Evolutionary conservation across 2,888 invertebrate genomes (phyloP).

Genomic region (Mongoloraphidia duomilia): DNA sequence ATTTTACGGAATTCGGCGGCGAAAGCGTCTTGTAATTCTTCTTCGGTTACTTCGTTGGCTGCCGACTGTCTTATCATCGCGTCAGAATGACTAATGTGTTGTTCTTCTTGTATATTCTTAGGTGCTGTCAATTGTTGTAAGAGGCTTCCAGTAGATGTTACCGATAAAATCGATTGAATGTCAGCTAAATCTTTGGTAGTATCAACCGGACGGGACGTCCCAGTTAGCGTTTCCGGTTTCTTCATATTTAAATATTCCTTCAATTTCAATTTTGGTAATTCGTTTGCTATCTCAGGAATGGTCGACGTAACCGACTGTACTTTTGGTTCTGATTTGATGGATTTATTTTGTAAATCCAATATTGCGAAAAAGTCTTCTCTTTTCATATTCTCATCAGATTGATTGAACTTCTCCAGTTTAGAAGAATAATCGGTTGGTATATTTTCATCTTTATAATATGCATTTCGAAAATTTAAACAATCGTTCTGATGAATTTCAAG

Average conservation of each 20-base stretch:
- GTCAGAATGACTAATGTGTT: not conserved
- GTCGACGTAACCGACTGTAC: not conserved
- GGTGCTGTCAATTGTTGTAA: conserved; percentile 44
- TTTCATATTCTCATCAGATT: conserved; percentile 41
- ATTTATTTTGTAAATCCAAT: conserved; percentile 59
- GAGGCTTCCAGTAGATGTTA: conserved; percentile 55
- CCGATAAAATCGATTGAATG: conserved; percentile 68
- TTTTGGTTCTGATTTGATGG: conserved; percentile 25
- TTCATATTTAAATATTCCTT: too few relatives aligned
- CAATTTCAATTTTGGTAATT: too few relatives aligned
- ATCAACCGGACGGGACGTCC: conserved; percentile 26
- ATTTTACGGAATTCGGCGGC: conserved; percentile 76
- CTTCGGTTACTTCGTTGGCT: conserved; percentile 31
- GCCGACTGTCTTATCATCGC: not conserved
- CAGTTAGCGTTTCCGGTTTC: conserved; percentile 19
- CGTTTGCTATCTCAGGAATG: too few relatives aligned
- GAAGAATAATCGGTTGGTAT: conserved; percentile 26
- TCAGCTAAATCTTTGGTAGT: conserved; percentile 67
- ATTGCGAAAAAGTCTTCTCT: conserved; percentile 72
- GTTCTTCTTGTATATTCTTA: not conserved
- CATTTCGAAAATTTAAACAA: conserved; percentile 24
- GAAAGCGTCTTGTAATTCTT: conserved; percentile 72
- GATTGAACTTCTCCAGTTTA: conserved; percentile 17
- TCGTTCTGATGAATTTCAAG: conserved; percentile 50
- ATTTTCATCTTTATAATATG: conserved; percentile 18